These are phyloP conservation scores for Macroramphosus scolopax DNA, from an alignment of 2,797 vertebrate genomes.

Conservation along the genomic window DNA sequence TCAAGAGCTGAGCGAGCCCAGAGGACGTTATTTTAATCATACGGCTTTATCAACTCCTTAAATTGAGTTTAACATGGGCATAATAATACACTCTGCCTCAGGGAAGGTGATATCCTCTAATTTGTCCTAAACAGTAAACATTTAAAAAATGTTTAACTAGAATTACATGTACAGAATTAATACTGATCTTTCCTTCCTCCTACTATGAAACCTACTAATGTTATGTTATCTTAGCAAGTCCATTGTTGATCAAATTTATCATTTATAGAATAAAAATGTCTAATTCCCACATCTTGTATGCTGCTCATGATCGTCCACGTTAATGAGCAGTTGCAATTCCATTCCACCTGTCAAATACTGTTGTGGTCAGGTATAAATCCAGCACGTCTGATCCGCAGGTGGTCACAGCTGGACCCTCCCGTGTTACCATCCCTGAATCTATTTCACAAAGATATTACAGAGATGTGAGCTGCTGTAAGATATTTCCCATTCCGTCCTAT, in stretches of 20 bases:
- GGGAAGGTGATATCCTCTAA: slow-evolving; percentile 72
- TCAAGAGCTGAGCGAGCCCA: slow-evolving; percentile 72
- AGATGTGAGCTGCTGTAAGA: slow-evolving; percentile 72
- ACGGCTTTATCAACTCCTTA: slow-evolving; percentile 73
- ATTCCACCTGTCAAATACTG: slow-evolving; percentile 44
- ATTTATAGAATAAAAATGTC: slow-evolving; percentile 2
- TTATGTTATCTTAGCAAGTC: too few relatives aligned
- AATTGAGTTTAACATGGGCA: slow-evolving; percentile 72
- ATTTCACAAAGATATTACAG: slow-evolving; percentile 75
- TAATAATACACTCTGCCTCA: slow-evolving; percentile 65
- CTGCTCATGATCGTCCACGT: slow-evolving; percentile 5
- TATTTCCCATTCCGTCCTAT: slow-evolving; percentile 75
- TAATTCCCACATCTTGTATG: slow-evolving; percentile 20
- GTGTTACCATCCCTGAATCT: slow-evolving; percentile 66
- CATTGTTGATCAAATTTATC: slow-evolving; percentile 1
- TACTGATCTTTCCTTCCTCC: slow-evolving; percentile 12
- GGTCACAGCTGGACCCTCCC: slow-evolving; percentile 71
- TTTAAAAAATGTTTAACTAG: slow-evolving; percentile 66
- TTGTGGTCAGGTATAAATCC: slow-evolving; percentile 56
- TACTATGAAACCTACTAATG: too few relatives aligned
- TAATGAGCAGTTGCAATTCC: slow-evolving; percentile 27
- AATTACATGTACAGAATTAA: slow-evolving; percentile 50
- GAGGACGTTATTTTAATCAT: slow-evolving; percentile 74
- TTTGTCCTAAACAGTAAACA: slow-evolving; percentile 72
- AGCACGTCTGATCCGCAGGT: slow-evolving; percentile 58